Percentiles rank a stretch among this genome's conserved stretches.
These are phyloP conservation scores for Drosophila anomelani DNA, from an alignment of 2,888 invertebrate genomes.

Conservation along the genomic window DNA sequence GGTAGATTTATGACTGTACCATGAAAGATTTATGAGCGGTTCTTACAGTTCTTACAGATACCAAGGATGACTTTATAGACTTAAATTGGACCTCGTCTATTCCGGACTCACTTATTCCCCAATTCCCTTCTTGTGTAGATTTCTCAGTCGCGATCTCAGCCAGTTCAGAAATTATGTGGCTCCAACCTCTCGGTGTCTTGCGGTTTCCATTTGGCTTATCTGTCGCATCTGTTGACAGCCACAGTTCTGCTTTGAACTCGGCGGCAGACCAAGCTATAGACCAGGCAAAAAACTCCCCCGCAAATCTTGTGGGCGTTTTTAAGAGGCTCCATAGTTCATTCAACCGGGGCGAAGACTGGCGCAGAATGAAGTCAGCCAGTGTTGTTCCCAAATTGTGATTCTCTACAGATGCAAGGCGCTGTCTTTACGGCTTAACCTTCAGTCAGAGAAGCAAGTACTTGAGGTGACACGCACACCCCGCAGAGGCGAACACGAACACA, in stretches of 20 bases:
- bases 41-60: background rate
- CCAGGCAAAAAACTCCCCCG: conserved; percentile 29
- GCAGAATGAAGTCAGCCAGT: conserved; percentile 21
- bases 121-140: conserved; percentile 40
- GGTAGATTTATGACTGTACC: conserved; percentile 30
- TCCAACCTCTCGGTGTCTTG: conserved; percentile 22
- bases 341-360: conserved; percentile 44
- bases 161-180: conserved; percentile 61
- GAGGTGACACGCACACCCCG: conserved; percentile 31
- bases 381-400: conserved; percentile 23
- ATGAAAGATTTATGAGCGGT: conserved; percentile 18
- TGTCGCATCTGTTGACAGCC: conserved; percentile 68
- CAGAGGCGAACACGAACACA: conserved; percentile 28
- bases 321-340: conserved; percentile 59
- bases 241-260: conserved; percentile 64
- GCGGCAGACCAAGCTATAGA: conserved; percentile 36
- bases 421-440: conserved; percentile 47
- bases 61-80: conserved; percentile 3
- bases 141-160: conserved; percentile 51
- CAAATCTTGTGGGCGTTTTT: conserved; percentile 53
- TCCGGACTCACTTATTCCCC: conserved; percentile 9
- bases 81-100: background rate
- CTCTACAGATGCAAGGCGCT: conserved; percentile 30
- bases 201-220: conserved; percentile 57
- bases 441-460: conserved; percentile 15